phyloP scores from a whole-genome alignment of 2,113 vertebrate species.

The Petroica traversi region DNA sequence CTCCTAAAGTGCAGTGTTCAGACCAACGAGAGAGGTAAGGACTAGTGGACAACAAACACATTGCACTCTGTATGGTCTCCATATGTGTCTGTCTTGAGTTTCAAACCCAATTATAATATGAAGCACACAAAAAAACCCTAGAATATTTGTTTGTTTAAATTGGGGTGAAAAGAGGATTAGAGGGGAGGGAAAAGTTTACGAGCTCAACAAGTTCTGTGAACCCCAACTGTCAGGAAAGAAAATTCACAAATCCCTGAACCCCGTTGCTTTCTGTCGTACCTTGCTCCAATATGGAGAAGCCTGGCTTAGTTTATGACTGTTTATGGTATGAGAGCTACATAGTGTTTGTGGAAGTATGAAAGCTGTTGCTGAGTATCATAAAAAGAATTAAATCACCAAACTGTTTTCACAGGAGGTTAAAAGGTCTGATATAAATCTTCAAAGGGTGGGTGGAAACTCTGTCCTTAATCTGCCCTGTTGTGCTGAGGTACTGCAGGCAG shows the following conservation, averaged over 20 bases:
- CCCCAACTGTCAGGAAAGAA: background rate
- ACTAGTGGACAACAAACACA: fast-evolving
- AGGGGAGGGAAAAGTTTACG: background rate
- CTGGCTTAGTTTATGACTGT: conserved; percentile 5
- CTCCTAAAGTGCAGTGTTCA: background rate
- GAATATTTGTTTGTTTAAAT: background rate
- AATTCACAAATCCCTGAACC: background rate
- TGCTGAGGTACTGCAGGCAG: background rate
- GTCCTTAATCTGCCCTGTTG: background rate
- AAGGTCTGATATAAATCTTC: conserved; percentile 35
- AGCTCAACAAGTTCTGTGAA: background rate
- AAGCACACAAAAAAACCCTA: background rate
- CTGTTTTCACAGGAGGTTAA: conserved; percentile 31
- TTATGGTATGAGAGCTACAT: background rate
- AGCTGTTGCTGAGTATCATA: conserved; percentile 7
- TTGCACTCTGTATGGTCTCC: background rate
- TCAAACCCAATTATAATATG: background rate
- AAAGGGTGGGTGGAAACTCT: conserved; percentile 6
- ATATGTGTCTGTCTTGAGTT: background rate
- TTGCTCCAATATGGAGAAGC: background rate
- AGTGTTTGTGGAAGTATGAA: conserved; percentile 34
- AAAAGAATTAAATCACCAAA: conserved; percentile 49
- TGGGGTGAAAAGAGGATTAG: background rate
- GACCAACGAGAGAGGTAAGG: background rate
- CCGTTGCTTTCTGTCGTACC: background rate